Evolutionary conservation across 2,113 vertebrate species (phyloP).

Genomic region (Vimba vimba): DNA sequence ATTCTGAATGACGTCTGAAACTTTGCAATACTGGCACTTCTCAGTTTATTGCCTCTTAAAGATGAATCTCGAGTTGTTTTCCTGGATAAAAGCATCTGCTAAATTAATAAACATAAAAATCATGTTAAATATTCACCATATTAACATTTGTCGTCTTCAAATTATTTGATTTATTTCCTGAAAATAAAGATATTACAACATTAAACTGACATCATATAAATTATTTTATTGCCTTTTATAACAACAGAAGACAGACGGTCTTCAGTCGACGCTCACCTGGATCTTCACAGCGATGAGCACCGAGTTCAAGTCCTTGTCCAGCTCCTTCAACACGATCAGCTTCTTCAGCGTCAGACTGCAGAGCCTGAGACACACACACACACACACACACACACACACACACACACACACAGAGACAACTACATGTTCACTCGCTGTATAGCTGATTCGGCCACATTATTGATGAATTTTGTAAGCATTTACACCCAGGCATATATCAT

Average conservation of each 20-base stretch:
- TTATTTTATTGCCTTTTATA: not conserved
- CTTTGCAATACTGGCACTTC: too few species aligned
- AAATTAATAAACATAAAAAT: too few species aligned
- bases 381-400: not conserved
- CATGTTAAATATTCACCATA: not conserved
- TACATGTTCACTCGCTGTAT: too few species aligned
- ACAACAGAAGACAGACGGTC: not conserved
- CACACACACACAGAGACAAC: too few species aligned
- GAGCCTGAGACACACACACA: conserved; percentile 71
- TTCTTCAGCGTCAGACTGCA: conserved; percentile 90
- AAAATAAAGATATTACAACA: not conserved
- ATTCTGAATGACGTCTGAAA: too few species aligned
- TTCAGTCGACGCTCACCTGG: conserved; percentile 67
- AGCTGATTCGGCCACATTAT: too few species aligned
- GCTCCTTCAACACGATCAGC: conserved; percentile 76
- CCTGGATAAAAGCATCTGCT: too few species aligned
- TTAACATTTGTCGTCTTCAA: not conserved
- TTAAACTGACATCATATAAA: not conserved
- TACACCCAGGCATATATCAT: not conserved
- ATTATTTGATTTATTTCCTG: not conserved
- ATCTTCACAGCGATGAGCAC: conserved; percentile 80
- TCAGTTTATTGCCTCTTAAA: too few species aligned
- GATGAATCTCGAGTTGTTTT: too few species aligned
- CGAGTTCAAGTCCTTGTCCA: conserved; percentile 89
- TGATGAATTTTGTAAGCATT: too few species aligned